Evolutionary conservation across 30 jellyfish, hydroid and myxozoan species (phyloP).

Genomic region (Hydra vulgaris): DNA sequence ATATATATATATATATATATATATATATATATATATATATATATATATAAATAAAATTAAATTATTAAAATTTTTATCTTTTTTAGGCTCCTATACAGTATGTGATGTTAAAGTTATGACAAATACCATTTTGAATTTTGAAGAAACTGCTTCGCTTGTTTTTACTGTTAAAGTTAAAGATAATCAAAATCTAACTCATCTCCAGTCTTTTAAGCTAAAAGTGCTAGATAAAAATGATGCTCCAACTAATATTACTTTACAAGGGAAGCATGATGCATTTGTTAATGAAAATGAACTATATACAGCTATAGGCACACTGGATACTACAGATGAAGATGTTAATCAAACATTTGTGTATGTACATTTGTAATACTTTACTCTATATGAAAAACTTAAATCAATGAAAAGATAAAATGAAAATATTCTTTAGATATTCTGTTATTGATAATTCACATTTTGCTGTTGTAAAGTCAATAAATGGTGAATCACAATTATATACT

Average conservation of each 20-base stretch:
- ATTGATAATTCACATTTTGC: conserved; percentile 32
- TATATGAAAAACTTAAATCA: too few species aligned
- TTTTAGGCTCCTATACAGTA: conserved; percentile 3
- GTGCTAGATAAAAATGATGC: conserved; percentile 49
- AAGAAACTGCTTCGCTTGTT: conserved; percentile 5
- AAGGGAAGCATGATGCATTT: conserved; percentile 45
- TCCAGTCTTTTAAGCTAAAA: conserved; percentile 25
- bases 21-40: too few species aligned
- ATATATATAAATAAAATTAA: too few species aligned
- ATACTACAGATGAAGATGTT: conserved; percentile 53
- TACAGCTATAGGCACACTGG: conserved; percentile 38
- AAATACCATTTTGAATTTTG: conserved; percentile 42
- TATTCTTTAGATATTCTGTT: conserved; percentile 42
- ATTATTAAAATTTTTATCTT: background rate
- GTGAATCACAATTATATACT: conserved; percentile 44
- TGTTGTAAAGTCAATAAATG: background rate
- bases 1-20: too few species aligned
- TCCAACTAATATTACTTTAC: conserved; percentile 51
- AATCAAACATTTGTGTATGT: conserved; percentile 41
- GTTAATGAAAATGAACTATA: conserved; percentile 47
- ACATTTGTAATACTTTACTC: background rate
- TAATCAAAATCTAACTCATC: conserved; percentile 43
- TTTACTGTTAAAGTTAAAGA: conserved; percentile 55
- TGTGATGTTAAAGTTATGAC: conserved; percentile 5
- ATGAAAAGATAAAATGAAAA: background rate